phyloP scores from a whole-genome alignment of 2,888 invertebrate genomes.

The Schrankia costaestrigalis region DNA sequence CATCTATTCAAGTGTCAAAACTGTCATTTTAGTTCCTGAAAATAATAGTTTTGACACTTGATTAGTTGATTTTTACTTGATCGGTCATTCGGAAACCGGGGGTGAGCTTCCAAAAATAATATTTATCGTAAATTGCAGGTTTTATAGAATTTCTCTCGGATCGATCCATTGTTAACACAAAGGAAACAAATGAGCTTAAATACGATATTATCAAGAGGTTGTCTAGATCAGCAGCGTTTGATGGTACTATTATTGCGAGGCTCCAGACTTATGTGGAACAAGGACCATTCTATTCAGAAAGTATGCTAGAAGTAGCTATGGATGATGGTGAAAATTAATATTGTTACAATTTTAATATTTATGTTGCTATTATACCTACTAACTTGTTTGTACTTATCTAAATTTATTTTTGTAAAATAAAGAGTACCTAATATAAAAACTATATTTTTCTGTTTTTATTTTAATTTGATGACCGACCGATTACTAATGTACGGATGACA shows the following conservation, averaged over 20 bases:
- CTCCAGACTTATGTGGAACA: constrained; percentile 86
- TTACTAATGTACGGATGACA: too few relatives aligned
- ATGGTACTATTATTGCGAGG: constrained; percentile 79
- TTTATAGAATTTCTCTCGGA: constrained; percentile 90
- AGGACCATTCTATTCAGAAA: constrained; percentile 88
- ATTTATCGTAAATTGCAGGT: constrained; percentile 66
- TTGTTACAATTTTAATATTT: constrained; percentile 2
- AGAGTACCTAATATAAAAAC: too few relatives aligned
- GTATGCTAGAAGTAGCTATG: constrained; percentile 86
- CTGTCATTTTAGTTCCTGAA: too few relatives aligned
- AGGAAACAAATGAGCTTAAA: constrained; percentile 87
- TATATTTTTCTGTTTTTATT: too few relatives aligned
- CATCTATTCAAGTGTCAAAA: too few relatives aligned
- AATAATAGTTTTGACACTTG: not conserved
- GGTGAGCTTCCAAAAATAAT: not conserved
- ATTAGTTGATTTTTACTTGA: not conserved
- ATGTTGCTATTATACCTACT: too few relatives aligned
- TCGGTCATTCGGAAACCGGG: not conserved
- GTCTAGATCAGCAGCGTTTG: constrained; percentile 81
- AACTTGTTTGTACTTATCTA: too few relatives aligned
- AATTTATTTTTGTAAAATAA: too few relatives aligned
- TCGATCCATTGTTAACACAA: constrained; percentile 84
- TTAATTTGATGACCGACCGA: too few relatives aligned
- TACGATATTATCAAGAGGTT: constrained; percentile 85
- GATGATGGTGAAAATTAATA: constrained; percentile 81